Conservation (phyloP, 2,797 vertebrate genomes). For the Poeciliopsis gracilis region DNA sequence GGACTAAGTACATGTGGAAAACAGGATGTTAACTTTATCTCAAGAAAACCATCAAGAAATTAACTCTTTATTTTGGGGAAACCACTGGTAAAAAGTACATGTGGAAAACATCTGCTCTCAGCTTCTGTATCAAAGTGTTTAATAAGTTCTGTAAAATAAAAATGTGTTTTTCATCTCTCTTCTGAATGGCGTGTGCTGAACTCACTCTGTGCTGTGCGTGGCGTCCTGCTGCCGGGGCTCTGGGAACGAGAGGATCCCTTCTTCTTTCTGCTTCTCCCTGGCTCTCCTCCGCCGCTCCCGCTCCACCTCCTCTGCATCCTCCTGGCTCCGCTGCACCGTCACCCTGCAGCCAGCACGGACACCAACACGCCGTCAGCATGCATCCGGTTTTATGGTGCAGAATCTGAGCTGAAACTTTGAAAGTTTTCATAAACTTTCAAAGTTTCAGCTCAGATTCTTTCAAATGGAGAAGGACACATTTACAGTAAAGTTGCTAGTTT, state of each 20-base stretch:
- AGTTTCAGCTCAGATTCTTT: no score
- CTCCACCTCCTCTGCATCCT: slow-evolving; percentile 87
- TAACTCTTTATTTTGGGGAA: no score
- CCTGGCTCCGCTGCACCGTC: slow-evolving; percentile 86
- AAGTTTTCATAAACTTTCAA: no score
- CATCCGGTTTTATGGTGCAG: not conserved
- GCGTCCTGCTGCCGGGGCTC: slow-evolving; percentile 29
- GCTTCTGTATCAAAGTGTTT: not conserved
- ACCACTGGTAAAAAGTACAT: no score
- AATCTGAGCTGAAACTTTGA: no score
- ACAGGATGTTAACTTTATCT: no score
- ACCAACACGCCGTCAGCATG: not conserved
- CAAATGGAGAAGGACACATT: not conserved
- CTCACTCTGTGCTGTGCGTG: slow-evolving; percentile 78
- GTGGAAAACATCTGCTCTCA: no score
- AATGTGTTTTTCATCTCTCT: not conserved
- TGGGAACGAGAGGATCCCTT: slow-evolving; percentile 24
- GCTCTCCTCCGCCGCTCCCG: slow-evolving; percentile 79
- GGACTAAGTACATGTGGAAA: no score
- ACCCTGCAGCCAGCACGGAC: slow-evolving; percentile 74
- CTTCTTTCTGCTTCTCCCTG: slow-evolving; percentile 62
- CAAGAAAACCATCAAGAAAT: no score
- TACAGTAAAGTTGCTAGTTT: not conserved
- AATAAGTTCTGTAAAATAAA: not conserved
- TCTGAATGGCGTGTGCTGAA: not conserved